Evolutionary conservation across 2,888 invertebrate species (phyloP), one percentile per base, ranked within the genome.

Genomic region (Sturmia bella): DNA sequence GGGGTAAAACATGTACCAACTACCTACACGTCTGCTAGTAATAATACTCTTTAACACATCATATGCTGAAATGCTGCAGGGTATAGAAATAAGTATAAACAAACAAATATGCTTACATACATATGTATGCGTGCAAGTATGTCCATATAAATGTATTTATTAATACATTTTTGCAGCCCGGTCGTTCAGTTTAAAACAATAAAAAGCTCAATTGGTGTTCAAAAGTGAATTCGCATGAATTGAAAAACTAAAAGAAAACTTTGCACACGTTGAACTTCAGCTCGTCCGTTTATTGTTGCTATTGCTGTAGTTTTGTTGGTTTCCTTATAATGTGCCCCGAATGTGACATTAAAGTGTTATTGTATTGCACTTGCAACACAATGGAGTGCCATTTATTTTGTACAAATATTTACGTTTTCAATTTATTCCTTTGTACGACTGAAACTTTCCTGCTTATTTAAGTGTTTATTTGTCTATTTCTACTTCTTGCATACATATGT

Each of bases 311-410:
- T 66, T 68, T 13, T 48, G 37, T 74, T 69, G 63, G 54, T 37
- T 45, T 59, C 57, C 57, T 70, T 70, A 74, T 77, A 77, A 81
- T 81, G 77, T 77, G 77, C 73, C 81, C 81, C 73, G 57, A 73
- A 81, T 74, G 81, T 77, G 81, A 77, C 73, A 81, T 81, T 77
- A 81, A 77, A 81, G 69, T 77, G 77, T 77, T 77, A 76, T 77
- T 77, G 81, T 74, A 74, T 77, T 68, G 73, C 73, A 74, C 73
- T 77, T 81, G 81, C 77, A 73, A 69, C 73, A 77, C 77, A 81
- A 74, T 81, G 43, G 73, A 64, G 81, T 77, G 68, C 66, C 77
- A 77, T 81, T 77, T 81, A 74, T 77, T 76, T 77, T 64, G 63
- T 74, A 68, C 73, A 76, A 77, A 77, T 80, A 76, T 80, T 80